Conservation (phyloP, 2,888 invertebrate genomes). For the Himalopsyche anomala region DNA sequence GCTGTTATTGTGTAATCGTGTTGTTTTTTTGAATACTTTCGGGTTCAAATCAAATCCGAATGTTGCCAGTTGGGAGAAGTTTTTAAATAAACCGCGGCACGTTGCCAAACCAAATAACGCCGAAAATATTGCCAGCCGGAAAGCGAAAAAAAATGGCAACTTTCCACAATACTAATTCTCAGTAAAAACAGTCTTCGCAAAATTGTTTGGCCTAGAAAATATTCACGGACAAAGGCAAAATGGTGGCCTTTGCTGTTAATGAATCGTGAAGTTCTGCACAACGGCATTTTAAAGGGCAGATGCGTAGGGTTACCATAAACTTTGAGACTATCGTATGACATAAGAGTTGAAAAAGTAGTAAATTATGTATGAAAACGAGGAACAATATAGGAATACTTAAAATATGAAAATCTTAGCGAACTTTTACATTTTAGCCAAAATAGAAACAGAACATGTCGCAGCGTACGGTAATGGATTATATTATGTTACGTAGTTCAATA, state of each 20-base stretch:
- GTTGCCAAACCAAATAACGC: constrained; percentile 16
- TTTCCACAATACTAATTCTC: constrained; percentile 26
- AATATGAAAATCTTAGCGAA: too few relatives aligned
- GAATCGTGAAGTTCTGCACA: constrained; percentile 27
- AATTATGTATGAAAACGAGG: too few relatives aligned
- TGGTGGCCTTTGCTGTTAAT: constrained; percentile 9
- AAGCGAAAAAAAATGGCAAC: neutral
- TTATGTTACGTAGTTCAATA: too few relatives aligned
- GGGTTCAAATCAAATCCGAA: constrained; percentile 13
- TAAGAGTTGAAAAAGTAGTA: too few relatives aligned
- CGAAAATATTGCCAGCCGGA: constrained; percentile 36
- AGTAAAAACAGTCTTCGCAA: neutral
- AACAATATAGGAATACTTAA: too few relatives aligned
- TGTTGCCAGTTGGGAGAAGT: constrained; percentile 3
- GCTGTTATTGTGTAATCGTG: too few relatives aligned
- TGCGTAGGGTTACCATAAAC: too few relatives aligned
- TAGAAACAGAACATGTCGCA: too few relatives aligned
- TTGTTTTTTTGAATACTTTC: neutral
- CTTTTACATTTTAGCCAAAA: too few relatives aligned
- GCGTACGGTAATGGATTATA: too few relatives aligned
- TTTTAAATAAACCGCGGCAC: constrained; percentile 31
- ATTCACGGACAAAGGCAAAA: constrained; percentile 24
- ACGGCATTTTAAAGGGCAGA: constrained; percentile 8
- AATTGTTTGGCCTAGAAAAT: constrained; percentile 25
- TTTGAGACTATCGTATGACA: too few relatives aligned